phyloP scores from a whole-genome alignment of 2,797 vertebrate genomes.

The Atherinosoma microstoma region DNA sequence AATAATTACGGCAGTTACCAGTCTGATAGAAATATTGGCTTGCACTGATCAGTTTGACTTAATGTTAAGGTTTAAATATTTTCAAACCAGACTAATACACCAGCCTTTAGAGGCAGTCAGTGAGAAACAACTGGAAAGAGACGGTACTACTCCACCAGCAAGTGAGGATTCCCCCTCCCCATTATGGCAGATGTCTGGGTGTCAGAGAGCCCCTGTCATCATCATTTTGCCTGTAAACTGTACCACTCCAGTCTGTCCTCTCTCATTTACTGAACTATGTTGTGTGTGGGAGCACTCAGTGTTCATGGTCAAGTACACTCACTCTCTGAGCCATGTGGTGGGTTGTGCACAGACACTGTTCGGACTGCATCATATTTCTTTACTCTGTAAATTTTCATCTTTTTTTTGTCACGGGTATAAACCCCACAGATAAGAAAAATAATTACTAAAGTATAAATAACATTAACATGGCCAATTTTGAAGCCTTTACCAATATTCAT shows the following conservation, averaged over 20 bases:
- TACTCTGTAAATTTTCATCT: constrained; percentile 20
- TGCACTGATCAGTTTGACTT: neutral
- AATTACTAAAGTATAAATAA: neutral
- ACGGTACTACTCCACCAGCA: neutral
- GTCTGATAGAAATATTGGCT: constrained; percentile 3
- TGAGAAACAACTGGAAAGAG: constrained; percentile 11
- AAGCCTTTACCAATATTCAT: too few species aligned
- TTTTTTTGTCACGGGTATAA: constrained; percentile 21
- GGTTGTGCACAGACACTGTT: constrained; percentile 16
- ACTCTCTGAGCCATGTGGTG: constrained; percentile 32
- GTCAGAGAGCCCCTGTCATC: constrained; percentile 38
- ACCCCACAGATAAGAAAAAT: constrained; percentile 6
- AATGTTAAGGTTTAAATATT: constrained; percentile 4
- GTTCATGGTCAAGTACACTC: constrained; percentile 46
- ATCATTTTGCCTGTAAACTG: constrained; percentile 29
- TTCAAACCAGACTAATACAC: neutral
- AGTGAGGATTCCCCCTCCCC: neutral
- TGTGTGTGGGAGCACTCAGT: constrained; percentile 34
- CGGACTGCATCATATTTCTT: constrained; percentile 38
- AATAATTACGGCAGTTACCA: neutral
- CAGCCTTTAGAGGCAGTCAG: neutral
- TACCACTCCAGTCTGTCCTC: constrained; percentile 48
- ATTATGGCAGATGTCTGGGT: constrained; percentile 20
- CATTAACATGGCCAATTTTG: too few species aligned
- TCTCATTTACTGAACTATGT: constrained; percentile 33